Base-by-base conservation (phyloP, 2,888 invertebrate species). In the Apeira syringaria region DNA sequence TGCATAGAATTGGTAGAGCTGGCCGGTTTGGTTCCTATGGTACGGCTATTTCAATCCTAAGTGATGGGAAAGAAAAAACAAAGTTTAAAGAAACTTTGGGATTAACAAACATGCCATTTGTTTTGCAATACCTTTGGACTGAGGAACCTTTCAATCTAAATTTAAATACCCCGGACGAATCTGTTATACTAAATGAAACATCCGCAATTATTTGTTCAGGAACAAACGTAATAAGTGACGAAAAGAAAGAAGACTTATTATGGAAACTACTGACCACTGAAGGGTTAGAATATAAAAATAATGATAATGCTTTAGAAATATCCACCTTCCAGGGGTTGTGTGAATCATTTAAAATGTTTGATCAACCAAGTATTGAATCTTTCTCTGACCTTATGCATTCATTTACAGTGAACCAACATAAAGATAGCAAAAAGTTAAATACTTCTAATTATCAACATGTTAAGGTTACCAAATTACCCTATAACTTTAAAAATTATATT, bases 1-100 rank as follows among this genome's bases (percentile, higher is more conserved):
- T 98, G 50, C 99, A 99, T 86, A 91, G 99, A 67, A 98, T 98
- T 72, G 99, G 99, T 0, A 92, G 99, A 62, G 98, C 98, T 27
- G 99, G 99, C 0, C 91, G 99, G 48, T 99, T 95, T 90, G 99
- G 99, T 0, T 94, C 96, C 0, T 92, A 93, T 74, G 98, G 98
- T 35, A 91, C 93, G 41, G 94, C 96, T 13, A 92, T 98, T 7
- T 94, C 94, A 33, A 92, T 98, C 42, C 81, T 95, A 5, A 91
- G 93, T 58, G 90, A 92, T 32, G 93, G 93, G 3, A 84, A 91
- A 37, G 97, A 97, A 73, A 57, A 91, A 30, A 54, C 71, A 1
- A 82, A 80, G 27, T 94, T 96, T 58, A 84, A 83, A 59, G 74
- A 84, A 33, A 84, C 94, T 29, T 70, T 95, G 20, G 77, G 87